phyloP scores from a whole-genome alignment of 1,140 invertebrate genomes.

The Drosophila auraria region DNA sequence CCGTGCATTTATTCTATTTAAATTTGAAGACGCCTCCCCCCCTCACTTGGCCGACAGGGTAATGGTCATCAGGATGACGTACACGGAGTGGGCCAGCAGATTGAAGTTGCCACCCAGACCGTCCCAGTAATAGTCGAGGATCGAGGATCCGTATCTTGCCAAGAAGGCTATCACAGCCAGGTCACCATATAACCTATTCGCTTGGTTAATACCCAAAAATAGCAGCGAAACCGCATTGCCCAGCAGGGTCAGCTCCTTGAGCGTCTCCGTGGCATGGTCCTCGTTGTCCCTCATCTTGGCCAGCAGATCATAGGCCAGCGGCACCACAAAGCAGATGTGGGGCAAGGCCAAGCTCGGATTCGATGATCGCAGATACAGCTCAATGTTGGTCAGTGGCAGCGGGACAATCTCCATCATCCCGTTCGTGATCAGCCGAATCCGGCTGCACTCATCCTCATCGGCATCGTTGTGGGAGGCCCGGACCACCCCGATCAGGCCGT shows the following conservation, averaged over 20 bases:
- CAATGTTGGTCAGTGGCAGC: constrained; percentile 70
- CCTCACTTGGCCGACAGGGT: constrained; percentile 52
- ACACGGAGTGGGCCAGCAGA: constrained; percentile 58
- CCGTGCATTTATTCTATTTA: too few species aligned
- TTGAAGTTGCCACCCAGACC: constrained; percentile 58
- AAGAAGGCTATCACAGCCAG: constrained; percentile 68
- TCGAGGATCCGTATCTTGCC: constrained; percentile 60
- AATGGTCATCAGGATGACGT: constrained; percentile 65
- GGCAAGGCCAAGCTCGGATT: constrained; percentile 58
- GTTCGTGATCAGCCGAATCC: constrained; percentile 44
- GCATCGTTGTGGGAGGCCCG: constrained; percentile 46
- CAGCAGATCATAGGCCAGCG: constrained; percentile 63
- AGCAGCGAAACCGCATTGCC: constrained; percentile 76
- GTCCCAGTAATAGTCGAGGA: constrained; percentile 65
- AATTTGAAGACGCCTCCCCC: too few species aligned
- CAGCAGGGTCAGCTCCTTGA: constrained; percentile 74
- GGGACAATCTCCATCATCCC: constrained; percentile 74
- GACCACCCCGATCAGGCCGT: constrained; percentile 68
- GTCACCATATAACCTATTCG: constrained; percentile 57
- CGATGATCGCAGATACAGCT: constrained; percentile 65
- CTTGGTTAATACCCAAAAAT: constrained; percentile 73
- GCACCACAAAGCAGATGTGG: constrained; percentile 71
- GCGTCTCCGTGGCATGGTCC: constrained; percentile 54
- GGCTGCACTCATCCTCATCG: constrained; percentile 64
- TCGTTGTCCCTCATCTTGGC: constrained; percentile 57